A percentile compares a stretch with the other conserved stretches of the same genome.
These are phyloP conservation scores for Eretmochelys imbricata DNA, from an alignment of 2,113 vertebrate species.

Conservation along the genomic window DNA sequence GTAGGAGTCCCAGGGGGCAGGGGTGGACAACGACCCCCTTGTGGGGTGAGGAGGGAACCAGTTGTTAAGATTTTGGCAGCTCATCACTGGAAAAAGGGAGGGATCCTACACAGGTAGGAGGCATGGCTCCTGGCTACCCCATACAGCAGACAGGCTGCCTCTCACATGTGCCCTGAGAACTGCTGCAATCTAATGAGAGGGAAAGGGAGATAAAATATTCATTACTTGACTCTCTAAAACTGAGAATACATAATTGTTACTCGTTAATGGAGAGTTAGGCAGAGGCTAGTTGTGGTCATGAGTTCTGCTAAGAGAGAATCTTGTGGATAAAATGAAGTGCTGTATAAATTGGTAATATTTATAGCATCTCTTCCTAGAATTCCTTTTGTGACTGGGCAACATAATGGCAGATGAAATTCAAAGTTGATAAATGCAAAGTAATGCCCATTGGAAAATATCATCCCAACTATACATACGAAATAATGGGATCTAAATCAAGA, in stretches of 20 bases:
- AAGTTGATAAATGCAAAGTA: not conserved
- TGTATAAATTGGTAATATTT: not conserved
- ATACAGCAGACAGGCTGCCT: slow-evolving; percentile 24
- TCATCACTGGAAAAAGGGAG: not conserved
- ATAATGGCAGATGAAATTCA: not conserved
- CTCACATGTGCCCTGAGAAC: not conserved
- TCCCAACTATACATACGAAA: not conserved
- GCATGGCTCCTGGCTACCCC: not conserved
- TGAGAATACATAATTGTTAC: not conserved
- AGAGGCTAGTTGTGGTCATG: not conserved
- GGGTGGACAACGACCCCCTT: too few species aligned
- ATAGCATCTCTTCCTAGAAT: not conserved
- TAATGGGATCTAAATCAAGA: not conserved
- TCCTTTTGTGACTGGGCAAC: not conserved
- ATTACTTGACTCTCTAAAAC: not conserved
- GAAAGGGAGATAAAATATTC: not conserved
- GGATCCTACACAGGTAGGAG: slow-evolving; percentile 49
- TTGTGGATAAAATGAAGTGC: not conserved
- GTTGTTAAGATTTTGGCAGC: too few species aligned
- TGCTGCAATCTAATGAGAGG: not conserved
- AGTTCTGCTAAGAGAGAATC: not conserved
- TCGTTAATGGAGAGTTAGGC: not conserved
- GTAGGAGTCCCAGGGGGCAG: too few species aligned
- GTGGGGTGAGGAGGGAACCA: too few species aligned
- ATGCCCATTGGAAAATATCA: not conserved